Evolutionary conservation across 37 sponge, comb jelly and placozoan species (phyloP).

Genomic region (Oopsacas minuta): DNA sequence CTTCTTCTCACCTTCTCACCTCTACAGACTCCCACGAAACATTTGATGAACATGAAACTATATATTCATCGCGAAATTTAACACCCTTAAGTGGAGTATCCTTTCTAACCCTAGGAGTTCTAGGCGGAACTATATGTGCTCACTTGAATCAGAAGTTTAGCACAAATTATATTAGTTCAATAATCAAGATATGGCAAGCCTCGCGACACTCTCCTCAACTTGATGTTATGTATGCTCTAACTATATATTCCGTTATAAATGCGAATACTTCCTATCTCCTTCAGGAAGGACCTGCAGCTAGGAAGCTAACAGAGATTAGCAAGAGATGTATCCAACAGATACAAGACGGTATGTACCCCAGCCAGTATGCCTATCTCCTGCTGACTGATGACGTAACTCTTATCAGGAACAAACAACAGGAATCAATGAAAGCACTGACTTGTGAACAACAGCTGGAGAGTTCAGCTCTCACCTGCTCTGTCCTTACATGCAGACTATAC

Average conservation of each 20-base stretch:
- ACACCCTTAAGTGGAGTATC: background rate
- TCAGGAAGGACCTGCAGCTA: background rate
- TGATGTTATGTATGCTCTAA: background rate
- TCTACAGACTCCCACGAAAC: background rate
- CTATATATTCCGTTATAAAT: background rate
- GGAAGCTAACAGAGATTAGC: background rate
- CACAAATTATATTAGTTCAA: background rate
- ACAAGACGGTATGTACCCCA: background rate
- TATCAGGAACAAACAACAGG: constrained; percentile 2
- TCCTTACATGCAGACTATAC: constrained; percentile 6
- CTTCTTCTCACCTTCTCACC: background rate
- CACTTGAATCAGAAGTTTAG: constrained; percentile 11
- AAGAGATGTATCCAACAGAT: background rate
- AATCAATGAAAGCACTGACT: background rate
- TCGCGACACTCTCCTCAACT: background rate
- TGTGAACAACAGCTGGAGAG: background rate
- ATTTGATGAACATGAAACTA: background rate
- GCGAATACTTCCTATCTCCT: background rate
- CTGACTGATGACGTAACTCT: background rate
- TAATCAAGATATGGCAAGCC: background rate
- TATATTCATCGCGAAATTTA: background rate
- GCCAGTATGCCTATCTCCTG: background rate
- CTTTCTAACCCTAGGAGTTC: background rate
- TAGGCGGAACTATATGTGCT: background rate
- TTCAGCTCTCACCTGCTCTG: background rate